phyloP scores from a whole-genome alignment of 2,888 invertebrate species.

The Stenotaenia linearis region DNA sequence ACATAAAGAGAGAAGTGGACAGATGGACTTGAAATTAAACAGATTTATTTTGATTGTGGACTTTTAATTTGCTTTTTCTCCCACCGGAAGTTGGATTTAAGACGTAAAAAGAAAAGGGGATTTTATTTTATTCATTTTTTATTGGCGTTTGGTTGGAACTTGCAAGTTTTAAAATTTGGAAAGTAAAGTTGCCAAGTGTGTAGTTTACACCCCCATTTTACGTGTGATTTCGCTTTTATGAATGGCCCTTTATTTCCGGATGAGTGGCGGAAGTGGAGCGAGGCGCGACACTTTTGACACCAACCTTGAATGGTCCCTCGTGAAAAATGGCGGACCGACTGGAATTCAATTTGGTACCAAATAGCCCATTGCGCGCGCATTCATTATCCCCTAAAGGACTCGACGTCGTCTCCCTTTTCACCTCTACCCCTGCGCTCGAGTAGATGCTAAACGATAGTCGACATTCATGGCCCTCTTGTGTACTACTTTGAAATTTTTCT shows the following conservation, averaged over 20 bases:
- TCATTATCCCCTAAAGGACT: conserved; percentile 26
- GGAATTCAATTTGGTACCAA: conserved; percentile 26
- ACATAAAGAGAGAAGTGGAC: background rate
- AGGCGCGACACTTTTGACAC: conserved; percentile 15
- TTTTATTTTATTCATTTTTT: background rate
- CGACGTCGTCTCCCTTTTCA: background rate
- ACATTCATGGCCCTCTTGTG: background rate
- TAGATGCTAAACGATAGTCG: conserved; percentile 20
- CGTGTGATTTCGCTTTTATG: conserved; percentile 22
- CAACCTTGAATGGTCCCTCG: conserved; percentile 18
- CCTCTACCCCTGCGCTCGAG: background rate
- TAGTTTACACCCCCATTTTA: background rate
- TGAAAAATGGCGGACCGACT: conserved; percentile 26
- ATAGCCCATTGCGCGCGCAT: conserved; percentile 26
- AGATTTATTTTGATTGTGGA: background rate
- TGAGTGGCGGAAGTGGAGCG: conserved; percentile 24
- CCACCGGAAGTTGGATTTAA: background rate
- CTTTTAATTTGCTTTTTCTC: background rate
- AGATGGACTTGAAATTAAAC: conserved; percentile 14
- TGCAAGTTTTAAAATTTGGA: background rate
- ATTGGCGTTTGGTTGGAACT: background rate
- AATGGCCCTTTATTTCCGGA: conserved; percentile 24
- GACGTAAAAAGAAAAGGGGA: background rate
- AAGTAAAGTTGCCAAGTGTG: background rate
- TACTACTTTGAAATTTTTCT: background rate